Percentiles rank a stretch among this genome's conserved stretches.
Evolutionary conservation across 2,888 invertebrate genomes (phyloP).

Genomic region (Pseudanteris insignis): DNA sequence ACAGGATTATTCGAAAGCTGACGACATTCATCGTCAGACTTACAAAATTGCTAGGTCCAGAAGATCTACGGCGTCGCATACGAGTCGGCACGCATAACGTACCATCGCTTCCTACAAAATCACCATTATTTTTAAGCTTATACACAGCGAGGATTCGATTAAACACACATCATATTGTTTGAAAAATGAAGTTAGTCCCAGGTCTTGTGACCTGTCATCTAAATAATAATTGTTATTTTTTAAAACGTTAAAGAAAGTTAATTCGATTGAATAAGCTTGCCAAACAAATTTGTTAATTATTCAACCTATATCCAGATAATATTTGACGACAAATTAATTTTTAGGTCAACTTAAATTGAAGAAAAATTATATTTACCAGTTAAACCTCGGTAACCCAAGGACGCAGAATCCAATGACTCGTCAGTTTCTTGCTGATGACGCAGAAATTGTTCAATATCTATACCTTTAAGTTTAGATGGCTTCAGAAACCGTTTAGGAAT

Average conservation of each 20-base stretch:
- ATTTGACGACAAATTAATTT: too few relatives aligned
- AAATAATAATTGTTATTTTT: too few relatives aligned
- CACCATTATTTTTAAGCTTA: constrained; percentile 36
- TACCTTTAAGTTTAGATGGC: constrained; percentile 82
- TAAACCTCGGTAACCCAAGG: constrained; percentile 80
- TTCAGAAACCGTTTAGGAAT: constrained; percentile 86
- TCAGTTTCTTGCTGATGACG: constrained; percentile 78
- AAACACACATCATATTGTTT: constrained; percentile 1
- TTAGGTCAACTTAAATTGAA: too few relatives aligned
- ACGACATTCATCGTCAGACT: constrained; percentile 54
- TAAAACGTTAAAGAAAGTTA: too few relatives aligned
- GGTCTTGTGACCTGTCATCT: not conserved
- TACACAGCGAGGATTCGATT: constrained; percentile 20
- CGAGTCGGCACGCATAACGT: constrained; percentile 58
- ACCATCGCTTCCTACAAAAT: constrained; percentile 64
- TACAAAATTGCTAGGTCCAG: constrained; percentile 64
- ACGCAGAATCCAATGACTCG: constrained; percentile 78
- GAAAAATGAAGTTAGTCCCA: constrained; percentile 22
- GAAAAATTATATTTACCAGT: too few relatives aligned
- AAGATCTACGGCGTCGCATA: constrained; percentile 60
- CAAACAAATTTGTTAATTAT: too few relatives aligned
- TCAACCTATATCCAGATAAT: too few relatives aligned
- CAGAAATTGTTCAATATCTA: constrained; percentile 79
- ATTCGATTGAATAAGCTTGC: too few relatives aligned
- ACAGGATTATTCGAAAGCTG: constrained; percentile 26